These are phyloP conservation scores for Drosophila kokeensis DNA, from an alignment of 2,888 invertebrate species.

Conservation along the genomic window DNA sequence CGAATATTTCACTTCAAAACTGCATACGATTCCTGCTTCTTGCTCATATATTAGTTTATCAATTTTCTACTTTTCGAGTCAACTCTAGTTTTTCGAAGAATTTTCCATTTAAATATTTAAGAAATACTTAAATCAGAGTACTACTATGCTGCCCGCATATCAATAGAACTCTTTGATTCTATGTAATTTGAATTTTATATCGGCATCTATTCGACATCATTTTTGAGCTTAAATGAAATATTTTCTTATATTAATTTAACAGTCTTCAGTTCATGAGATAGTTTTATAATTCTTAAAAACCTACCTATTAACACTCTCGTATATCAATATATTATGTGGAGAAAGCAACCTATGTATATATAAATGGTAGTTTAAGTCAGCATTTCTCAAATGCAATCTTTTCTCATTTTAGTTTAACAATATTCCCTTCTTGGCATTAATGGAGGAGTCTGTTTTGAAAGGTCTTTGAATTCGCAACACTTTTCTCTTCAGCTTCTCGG, in stretches of 20 bases:
- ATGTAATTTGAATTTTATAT: constrained; percentile 34
- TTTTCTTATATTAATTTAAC: too few relatives aligned
- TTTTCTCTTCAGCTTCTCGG: not conserved
- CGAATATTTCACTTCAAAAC: not conserved
- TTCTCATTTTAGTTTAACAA: not conserved
- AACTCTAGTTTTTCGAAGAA: too few relatives aligned
- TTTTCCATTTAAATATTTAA: too few relatives aligned
- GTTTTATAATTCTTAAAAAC: not conserved
- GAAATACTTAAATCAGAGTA: not conserved
- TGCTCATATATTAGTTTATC: too few relatives aligned
- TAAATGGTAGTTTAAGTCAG: constrained; percentile 34
- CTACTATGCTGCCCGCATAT: too few relatives aligned
- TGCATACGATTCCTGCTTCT: too few relatives aligned
- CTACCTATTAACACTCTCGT: too few relatives aligned
- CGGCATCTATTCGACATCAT: constrained; percentile 8
- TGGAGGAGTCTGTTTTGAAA: not conserved
- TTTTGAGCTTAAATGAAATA: too few relatives aligned
- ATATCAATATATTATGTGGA: not conserved
- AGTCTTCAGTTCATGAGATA: not conserved
- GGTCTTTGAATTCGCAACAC: not conserved
- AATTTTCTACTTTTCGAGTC: too few relatives aligned
- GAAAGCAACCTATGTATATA: not conserved
- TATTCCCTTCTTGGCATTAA: not conserved
- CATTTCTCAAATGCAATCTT: not conserved
- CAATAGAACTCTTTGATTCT: too few relatives aligned